Base-by-base conservation (phyloP, 2,113 vertebrate species). In the Hippocampus barbouri region DNA sequence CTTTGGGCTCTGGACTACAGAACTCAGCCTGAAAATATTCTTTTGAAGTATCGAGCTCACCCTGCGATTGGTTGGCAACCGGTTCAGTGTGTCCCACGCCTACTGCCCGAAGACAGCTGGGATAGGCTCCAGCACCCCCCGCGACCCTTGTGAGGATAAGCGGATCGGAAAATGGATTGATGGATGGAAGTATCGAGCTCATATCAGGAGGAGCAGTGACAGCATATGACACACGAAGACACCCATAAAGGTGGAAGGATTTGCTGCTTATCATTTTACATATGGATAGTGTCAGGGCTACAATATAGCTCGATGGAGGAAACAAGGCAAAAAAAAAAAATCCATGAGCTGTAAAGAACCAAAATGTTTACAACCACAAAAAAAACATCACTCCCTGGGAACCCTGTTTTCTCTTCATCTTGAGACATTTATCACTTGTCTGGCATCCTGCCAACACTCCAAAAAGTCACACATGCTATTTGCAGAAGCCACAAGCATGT, bases 311-410 rank as follows among this genome's bases (percentile, higher is more conserved):
- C 47, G 57, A 63, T 3, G 40, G 71, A 69, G 68, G 69, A 78
- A 84, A 86, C 67, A n/a, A 0, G 16, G 54, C 79, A 80, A 77
- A 85, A 87, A 86, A 87, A 80, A 86, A 79, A 86, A 38, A 38
- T 6, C 49, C 72, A 43, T 20, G 49, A 25, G 73, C 62, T 25
- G 47, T 73, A 78, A 83, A 84, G 56, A 71, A 49, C 47, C 47
- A 49, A 16, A 49, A 49, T 18, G 47, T 15, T 49, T 49, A 16
- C 4, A 16, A 5, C 4, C 4, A 4, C 4, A 76, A 76, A n/a
- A 63, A 34, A 47, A 63, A 61, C 47, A 62, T 34, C 3, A 25
- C 68, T 81, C 18, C 61, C 70, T 83, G 79, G 5, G 34, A 6
- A 38, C 81, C 84, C 74, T 84, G 79, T 86, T 86, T 80, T 68